Base-by-base conservation (phyloP, 2,888 invertebrate genomes). In the Drosophila rubida region DNA sequence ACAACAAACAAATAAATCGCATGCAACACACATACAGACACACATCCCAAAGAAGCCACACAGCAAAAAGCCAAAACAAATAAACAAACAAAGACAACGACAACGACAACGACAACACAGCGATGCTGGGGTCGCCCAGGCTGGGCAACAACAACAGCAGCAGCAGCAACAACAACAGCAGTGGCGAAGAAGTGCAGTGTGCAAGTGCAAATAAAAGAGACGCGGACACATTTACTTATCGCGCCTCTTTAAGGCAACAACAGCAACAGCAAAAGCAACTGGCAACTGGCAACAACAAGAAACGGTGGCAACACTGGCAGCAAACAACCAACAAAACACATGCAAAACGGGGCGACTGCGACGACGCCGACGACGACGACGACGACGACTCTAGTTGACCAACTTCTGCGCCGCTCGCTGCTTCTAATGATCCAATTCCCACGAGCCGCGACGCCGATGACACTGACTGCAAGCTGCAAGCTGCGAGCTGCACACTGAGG, bases 391-490 rank as follows among this genome's bases (percentile, higher is more conserved):
- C 75, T 41, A 69, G 69, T 86, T 87, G 84, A 84, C 84, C 88
- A 84, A 84, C 84, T 84, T 84, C 83, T 80, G 72, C 78, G 62
- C 60, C 69, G 70, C 76, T 74, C 68, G 83, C 76, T 75, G 88
- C 90, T 90, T 90, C 90, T 90, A 90, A 90, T 90, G 90, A 91
- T 90, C 90, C 88, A 90, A 91, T 90, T 90, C 90, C 91, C 90
- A 90, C 91, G 91, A 87, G 88, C 79, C 80, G 86, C 82, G 75
- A 85, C 85, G 83, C 81, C 74, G 74, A 79, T 86, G 88, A 86
- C 82, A 80, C 77, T 81, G 80, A 72, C 82, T 75, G 69, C 64
- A 65, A 65, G 6, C 51, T 51, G 51, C 27, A 51, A 67, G 44
- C 39, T 37, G 59, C 62, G 45, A 48, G 42, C 50, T 62, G 39